Evolutionary conservation across 2,888 invertebrate species (phyloP).

Genomic region (Lycocerus yunnanus): DNA sequence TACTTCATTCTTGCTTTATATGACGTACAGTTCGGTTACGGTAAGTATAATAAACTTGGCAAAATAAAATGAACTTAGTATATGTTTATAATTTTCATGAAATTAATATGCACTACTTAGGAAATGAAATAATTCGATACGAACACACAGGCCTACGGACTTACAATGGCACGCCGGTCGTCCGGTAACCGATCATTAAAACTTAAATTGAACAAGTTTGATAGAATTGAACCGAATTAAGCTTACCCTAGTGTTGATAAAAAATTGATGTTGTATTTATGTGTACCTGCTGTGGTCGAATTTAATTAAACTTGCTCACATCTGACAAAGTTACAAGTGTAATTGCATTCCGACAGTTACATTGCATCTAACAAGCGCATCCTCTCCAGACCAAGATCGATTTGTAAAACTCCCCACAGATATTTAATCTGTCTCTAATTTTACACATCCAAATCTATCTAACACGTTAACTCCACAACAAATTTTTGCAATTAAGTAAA

Average conservation of each 20-base stretch:
- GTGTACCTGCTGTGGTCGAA: slow-evolving; percentile 18
- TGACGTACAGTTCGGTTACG: slow-evolving; percentile 5
- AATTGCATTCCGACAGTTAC: slow-evolving; percentile 39
- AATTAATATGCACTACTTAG: background rate
- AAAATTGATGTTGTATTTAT: background rate
- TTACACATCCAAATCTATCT: slow-evolving; percentile 22
- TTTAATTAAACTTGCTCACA: slow-evolving; percentile 30
- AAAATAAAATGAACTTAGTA: background rate
- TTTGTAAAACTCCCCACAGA: slow-evolving; percentile 42
- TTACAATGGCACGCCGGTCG: background rate
- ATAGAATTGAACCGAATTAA: background rate
- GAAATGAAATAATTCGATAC: no score
- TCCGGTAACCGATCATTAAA: background rate
- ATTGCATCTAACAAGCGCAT: slow-evolving; percentile 22
- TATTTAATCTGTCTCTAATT: slow-evolving; percentile 34
- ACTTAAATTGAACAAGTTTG: background rate
- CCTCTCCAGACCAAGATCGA: slow-evolving; percentile 32
- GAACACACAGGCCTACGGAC: background rate
- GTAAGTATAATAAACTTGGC: background rate
- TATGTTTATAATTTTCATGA: background rate
- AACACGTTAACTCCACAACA: background rate
- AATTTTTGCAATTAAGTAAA: slow-evolving; percentile 4
- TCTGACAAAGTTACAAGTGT: slow-evolving; percentile 37
- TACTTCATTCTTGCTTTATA: slow-evolving; percentile 11
- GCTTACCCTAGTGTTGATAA: background rate